Evolutionary conservation across 2,888 invertebrate genomes (phyloP).

Genomic region (Hybos culiciformis): DNA sequence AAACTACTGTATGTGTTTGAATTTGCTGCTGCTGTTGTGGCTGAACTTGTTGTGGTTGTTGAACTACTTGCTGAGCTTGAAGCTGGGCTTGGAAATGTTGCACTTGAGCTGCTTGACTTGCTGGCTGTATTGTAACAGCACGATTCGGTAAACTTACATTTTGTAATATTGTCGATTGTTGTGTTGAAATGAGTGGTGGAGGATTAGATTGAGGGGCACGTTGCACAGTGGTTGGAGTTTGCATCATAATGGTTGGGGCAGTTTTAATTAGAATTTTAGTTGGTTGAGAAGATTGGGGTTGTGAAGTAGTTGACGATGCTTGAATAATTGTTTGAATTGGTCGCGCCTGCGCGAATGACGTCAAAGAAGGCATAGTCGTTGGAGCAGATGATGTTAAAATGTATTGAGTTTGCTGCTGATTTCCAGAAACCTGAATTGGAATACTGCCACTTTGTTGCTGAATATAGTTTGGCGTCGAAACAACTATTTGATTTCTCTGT

Average conservation of each 20-base stretch:
- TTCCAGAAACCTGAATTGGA: slow-evolving; percentile 10
- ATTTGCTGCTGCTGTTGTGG: slow-evolving; percentile 18
- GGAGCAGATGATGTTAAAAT: slow-evolving; percentile 28
- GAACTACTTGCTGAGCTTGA: slow-evolving; percentile 26
- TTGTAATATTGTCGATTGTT: slow-evolving; percentile 27
- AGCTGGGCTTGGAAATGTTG: slow-evolving; percentile 33
- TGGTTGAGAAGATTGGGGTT: slow-evolving; percentile 22
- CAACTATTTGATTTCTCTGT: slow-evolving; percentile 1
- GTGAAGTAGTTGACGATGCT: slow-evolving; percentile 19
- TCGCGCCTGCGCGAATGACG: slow-evolving; percentile 29
- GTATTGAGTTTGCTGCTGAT: slow-evolving; percentile 22
- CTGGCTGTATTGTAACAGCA: slow-evolving; percentile 34
- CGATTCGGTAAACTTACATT: slow-evolving; percentile 34
- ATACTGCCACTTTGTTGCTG: slow-evolving; percentile 5
- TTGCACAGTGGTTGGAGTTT: slow-evolving; percentile 14
- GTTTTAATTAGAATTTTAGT: slow-evolving; percentile 35
- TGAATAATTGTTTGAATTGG: slow-evolving; percentile 26
- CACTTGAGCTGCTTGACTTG: slow-evolving; percentile 33
- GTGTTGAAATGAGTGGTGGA: slow-evolving; percentile 33
- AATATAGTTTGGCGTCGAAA: background rate
- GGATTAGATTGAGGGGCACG: slow-evolving; percentile 24
- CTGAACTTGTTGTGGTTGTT: slow-evolving; percentile 11
- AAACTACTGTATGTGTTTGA: slow-evolving; percentile 32
- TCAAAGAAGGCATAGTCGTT: slow-evolving; percentile 27
- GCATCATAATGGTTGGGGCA: slow-evolving; percentile 31